Conservation (phyloP, 1,140 invertebrate genomes). For the Pseudomyrmex gracilis region DNA sequence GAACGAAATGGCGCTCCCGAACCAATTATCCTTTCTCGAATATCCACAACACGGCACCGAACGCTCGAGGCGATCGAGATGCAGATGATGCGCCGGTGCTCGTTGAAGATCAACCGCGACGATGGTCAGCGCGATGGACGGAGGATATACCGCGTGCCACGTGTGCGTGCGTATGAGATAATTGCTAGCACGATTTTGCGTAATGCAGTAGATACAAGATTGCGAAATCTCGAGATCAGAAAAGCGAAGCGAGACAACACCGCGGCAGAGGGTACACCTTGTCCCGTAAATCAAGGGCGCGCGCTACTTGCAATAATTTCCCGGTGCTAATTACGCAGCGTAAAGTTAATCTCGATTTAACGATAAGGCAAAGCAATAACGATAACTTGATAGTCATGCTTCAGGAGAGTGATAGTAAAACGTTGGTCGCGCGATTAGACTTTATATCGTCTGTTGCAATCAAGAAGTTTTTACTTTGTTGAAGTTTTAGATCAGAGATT, state of each 20-base stretch:
- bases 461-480: conserved; percentile 7
- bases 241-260: conserved; percentile 4
- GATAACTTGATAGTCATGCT: conserved; percentile 44
- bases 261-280: not conserved
- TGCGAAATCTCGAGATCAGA: conserved; percentile 56
- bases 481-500: not conserved
- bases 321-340: conserved; percentile 37
- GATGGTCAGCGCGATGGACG: conserved; percentile 28
- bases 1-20: conserved; percentile 66
- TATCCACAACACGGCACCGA: conserved; percentile 63
- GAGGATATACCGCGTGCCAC: not conserved
- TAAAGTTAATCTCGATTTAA: conserved; percentile 43
- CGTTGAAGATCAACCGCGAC: conserved; percentile 42
- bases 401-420: conserved; percentile 30
- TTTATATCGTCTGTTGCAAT: not conserved
- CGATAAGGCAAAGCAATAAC: conserved; percentile 25
- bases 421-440: not conserved
- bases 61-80: conserved; percentile 59
- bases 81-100: conserved; percentile 45
- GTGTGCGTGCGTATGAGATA: conserved; percentile 38
- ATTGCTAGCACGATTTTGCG: conserved; percentile 57
- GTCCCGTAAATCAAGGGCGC: conserved; percentile 47
- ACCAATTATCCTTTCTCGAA: conserved; percentile 69
- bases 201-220: conserved; percentile 62
- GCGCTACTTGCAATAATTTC: conserved; percentile 46